Evolutionary conservation across 2,888 invertebrate genomes (phyloP).

Genomic region (Strigamia maritima): DNA sequence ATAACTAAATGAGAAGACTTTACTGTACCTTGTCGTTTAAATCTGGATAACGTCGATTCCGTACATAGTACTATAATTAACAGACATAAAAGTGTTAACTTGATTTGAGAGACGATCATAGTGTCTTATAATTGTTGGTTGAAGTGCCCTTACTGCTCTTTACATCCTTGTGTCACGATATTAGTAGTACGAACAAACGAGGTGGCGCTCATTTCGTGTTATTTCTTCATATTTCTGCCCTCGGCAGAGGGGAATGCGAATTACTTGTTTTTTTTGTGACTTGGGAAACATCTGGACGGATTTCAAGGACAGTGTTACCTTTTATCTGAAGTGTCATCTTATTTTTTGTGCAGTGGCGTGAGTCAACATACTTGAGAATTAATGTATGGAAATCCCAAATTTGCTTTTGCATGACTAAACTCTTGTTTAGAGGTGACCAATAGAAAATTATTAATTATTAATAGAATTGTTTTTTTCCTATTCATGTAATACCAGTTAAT

Average conservation of each 20-base stretch:
- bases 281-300: background rate
- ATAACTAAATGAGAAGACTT: background rate
- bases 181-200: background rate
- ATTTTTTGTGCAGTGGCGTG: background rate
- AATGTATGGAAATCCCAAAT: conserved; percentile 18
- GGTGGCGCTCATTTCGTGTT: background rate
- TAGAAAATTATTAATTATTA: background rate
- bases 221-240: background rate
- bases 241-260: background rate
- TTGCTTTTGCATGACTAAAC: background rate
- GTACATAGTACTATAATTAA: background rate
- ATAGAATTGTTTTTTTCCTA: background rate
- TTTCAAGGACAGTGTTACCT: background rate
- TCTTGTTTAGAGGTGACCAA: background rate
- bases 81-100: background rate
- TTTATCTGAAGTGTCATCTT: conserved; percentile 17
- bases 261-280: background rate
- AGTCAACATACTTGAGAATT: conserved; percentile 10
- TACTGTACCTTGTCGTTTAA: background rate
- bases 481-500: background rate
- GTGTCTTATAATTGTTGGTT: background rate
- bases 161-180: background rate
- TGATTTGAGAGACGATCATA: background rate
- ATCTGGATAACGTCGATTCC: background rate
- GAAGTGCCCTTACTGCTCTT: background rate